Percentiles rank a stretch among this genome's conserved stretches.
Evolutionary conservation across 2,888 invertebrate species (phyloP).

Genomic region (Trilocha varians): DNA sequence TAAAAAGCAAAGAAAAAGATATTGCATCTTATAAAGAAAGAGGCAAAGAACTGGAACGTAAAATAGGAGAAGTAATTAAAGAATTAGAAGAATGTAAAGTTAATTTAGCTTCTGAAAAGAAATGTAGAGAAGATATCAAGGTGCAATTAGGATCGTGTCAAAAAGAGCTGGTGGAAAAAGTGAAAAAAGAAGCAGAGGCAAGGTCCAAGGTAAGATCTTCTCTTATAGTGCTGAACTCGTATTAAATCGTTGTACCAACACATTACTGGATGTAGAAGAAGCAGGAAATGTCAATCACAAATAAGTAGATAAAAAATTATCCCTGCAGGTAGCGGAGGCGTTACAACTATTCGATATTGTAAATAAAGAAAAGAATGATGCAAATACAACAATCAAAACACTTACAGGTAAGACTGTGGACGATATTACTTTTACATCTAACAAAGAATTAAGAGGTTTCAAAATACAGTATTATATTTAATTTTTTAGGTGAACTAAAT

Average conservation of each 20-base stretch:
- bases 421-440: too few species aligned
- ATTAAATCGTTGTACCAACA: not conserved
- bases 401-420: slow-evolving; percentile 31
- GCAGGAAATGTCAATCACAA: not conserved
- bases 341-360: slow-evolving; percentile 59
- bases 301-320: not conserved
- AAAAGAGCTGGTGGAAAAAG: slow-evolving; percentile 40
- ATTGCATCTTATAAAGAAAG: slow-evolving; percentile 54
- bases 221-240: too few species aligned
- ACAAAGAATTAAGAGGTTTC: too few species aligned
- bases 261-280: not conserved
- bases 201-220: slow-evolving; percentile 38
- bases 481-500: slow-evolving; percentile 66
- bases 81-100: slow-evolving; percentile 43
- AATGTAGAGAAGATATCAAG: slow-evolving; percentile 44
- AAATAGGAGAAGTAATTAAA: slow-evolving; percentile 32
- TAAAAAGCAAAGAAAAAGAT: slow-evolving; percentile 57
- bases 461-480: not conserved
- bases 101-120: slow-evolving; percentile 43
- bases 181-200: slow-evolving; percentile 55
- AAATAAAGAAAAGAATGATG: slow-evolving; percentile 47
- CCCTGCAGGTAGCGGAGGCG: slow-evolving; percentile 56
- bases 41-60: slow-evolving; percentile 37
- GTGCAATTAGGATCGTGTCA: slow-evolving; percentile 36
- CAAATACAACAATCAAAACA: slow-evolving; percentile 38